Percentiles rank a stretch among this genome's conserved stretches.
phyloP scores from a whole-genome alignment of 2,888 invertebrate species.

The Venusia cambrica region DNA sequence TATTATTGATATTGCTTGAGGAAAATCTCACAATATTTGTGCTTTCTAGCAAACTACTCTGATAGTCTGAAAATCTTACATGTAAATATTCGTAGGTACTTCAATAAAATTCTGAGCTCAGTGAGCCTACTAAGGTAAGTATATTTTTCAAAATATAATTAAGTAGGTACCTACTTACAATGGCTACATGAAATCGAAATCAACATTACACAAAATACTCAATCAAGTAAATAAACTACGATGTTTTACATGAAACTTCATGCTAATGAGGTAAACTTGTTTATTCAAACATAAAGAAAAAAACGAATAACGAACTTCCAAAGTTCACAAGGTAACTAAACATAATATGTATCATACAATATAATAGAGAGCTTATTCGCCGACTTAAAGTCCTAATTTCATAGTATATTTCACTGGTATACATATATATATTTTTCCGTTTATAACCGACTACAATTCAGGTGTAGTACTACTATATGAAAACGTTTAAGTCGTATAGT shows the following conservation, averaged over 20 bases:
- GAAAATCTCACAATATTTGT: slow-evolving; percentile 31
- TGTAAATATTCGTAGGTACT: too few species aligned
- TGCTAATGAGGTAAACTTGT: slow-evolving; percentile 73
- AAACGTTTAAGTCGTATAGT: slow-evolving; percentile 13
- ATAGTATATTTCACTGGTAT: slow-evolving; percentile 63
- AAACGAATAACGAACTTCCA: slow-evolving; percentile 70
- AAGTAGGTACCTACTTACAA: slow-evolving; percentile 16
- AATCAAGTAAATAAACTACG: slow-evolving; percentile 36
- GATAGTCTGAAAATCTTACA: slow-evolving; percentile 23
- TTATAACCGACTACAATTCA: slow-evolving; percentile 55
- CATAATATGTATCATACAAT: slow-evolving; percentile 60
- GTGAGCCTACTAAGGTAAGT: slow-evolving; percentile 25
- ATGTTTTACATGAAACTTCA: slow-evolving; percentile 62
- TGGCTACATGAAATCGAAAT: slow-evolving; percentile 38
- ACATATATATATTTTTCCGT: slow-evolving; percentile 42
- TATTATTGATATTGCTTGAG: too few species aligned
- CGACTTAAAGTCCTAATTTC: slow-evolving; percentile 74
- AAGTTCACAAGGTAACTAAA: slow-evolving; percentile 79
- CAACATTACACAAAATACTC: slow-evolving; percentile 36
- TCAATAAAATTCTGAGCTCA: slow-evolving; percentile 24
- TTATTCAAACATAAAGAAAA: slow-evolving; percentile 54
- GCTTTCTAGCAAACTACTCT: slow-evolving; percentile 30
- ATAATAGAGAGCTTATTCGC: slow-evolving; percentile 52
- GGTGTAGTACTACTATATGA: slow-evolving; percentile 32
- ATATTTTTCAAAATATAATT: slow-evolving; percentile 21